Evolutionary conservation across 2,888 invertebrate species (phyloP), one percentile per base, ranked within the genome.

Genomic region (Unio pictorum): DNA sequence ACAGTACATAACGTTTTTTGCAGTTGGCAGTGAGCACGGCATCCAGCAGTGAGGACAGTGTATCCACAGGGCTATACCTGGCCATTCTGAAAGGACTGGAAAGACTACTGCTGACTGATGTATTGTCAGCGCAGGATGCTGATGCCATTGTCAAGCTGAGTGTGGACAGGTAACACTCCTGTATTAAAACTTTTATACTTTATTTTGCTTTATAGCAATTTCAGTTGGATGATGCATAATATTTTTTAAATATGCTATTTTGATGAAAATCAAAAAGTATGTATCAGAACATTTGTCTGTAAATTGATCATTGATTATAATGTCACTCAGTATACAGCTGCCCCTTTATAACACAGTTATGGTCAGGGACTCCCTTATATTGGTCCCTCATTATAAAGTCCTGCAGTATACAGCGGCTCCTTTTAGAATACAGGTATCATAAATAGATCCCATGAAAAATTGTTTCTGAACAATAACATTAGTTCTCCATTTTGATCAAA

Each of bases 71-170:
- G 7, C 84, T 88, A 26, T 89, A 88, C 75, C 76, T 87, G 62
- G 80, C 85, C 20, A 86, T 91, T 23, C 75, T 92, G 78, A 87
- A 93, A 92, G 95, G 94, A 57, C 90, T 95, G 73, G 95, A 95
- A 89, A 90, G 95, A 81, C 90, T 95, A 69, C 92, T 95, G 66
- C 82, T 91, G 54, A 86, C 89, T 1, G 89, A 89, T 72, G 86
- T 85, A 6, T 74, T 88, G 34, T 80, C 83, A 2, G 72, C 78
- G 55, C 76, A 80, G 55, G 88, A 88, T 73, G 81, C 83, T 17
- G 88, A 88, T 64, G 74, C 83, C 54, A 85, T 89, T 55, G 83
- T 88, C 66, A 89, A 89, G 76, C 83, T 89, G 73, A 86, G 89
- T 78, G 85, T 89, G 68, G 86, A 89, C 78, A 89, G 89, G 90